Percentiles rank a stretch among this genome's conserved stretches.
phyloP scores from a whole-genome alignment of 2,888 invertebrate species.

The Tipula lateralis region DNA sequence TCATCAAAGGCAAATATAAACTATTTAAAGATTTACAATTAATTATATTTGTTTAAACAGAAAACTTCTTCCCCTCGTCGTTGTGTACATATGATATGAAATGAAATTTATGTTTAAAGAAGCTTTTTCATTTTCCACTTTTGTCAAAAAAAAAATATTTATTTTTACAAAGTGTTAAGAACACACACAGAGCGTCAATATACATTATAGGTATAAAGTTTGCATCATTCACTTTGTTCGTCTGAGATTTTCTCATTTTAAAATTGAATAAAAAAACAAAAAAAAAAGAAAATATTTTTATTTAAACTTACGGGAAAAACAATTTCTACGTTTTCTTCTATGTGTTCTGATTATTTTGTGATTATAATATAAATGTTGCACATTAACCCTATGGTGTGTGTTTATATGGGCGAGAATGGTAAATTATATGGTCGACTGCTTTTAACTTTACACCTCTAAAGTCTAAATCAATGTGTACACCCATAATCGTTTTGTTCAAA shows the following conservation, averaged over 20 bases:
- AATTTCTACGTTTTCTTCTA: neutral
- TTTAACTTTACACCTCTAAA: neutral
- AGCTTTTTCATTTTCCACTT: neutral
- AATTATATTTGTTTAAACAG: neutral
- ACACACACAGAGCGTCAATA: neutral
- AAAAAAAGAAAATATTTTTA: neutral
- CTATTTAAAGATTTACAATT: neutral
- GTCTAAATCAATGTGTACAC: neutral
- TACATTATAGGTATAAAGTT: neutral
- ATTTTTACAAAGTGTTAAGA: neutral
- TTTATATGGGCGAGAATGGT: neutral
- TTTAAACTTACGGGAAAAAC: neutral
- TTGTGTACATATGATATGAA: neutral
- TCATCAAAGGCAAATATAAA: neutral
- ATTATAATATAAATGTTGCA: constrained; percentile 19
- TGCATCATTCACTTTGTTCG: neutral
- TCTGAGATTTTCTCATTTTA: neutral
- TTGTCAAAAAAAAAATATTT: neutral
- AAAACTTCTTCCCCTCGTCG: neutral
- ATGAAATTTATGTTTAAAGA: neutral
- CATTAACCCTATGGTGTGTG: neutral
- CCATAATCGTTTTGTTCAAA: neutral
- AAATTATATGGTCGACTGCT: neutral
- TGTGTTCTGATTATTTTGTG: neutral
- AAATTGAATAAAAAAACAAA: neutral